phyloP scores from a whole-genome alignment of 2,888 invertebrate genomes.

The Eupithecia inturbata region DNA sequence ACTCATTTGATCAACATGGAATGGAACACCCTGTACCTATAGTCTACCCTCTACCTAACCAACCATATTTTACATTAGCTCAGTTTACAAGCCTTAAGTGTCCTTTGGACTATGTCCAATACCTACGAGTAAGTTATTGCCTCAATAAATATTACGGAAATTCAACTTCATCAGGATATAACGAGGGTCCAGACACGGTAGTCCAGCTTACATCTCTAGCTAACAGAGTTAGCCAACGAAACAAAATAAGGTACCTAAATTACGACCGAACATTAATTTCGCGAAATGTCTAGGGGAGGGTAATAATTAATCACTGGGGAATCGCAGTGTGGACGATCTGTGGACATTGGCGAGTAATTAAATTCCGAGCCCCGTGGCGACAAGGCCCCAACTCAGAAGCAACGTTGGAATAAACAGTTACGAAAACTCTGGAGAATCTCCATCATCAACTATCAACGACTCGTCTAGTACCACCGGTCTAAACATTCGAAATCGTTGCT shows the following conservation, averaged over 20 bases:
- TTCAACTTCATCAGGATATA: slow-evolving; percentile 7
- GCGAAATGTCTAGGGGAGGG: slow-evolving; percentile 31
- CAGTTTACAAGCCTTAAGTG: not conserved
- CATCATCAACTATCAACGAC: not conserved
- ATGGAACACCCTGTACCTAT: not conserved
- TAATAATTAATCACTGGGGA: slow-evolving; percentile 49
- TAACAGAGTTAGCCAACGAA: slow-evolving; percentile 22
- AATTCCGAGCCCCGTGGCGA: slow-evolving; percentile 59
- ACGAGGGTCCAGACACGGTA: slow-evolving; percentile 6
- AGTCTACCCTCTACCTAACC: not conserved
- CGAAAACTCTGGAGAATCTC: not conserved
- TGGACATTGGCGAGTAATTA: slow-evolving; percentile 72
- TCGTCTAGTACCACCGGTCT: not conserved
- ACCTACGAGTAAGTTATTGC: not conserved
- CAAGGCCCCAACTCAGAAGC: slow-evolving; percentile 28
- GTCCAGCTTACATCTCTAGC: not conserved
- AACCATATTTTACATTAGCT: not conserved
- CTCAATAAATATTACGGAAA: not conserved
- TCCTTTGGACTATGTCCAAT: not conserved
- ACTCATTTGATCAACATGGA: too few species aligned
- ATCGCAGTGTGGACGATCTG: slow-evolving; percentile 57
- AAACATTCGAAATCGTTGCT: not conserved
- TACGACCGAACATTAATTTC: slow-evolving; percentile 35
- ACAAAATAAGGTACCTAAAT: slow-evolving; percentile 27
- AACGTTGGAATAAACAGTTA: not conserved